Evolutionary conservation across 1,140 invertebrate species (phyloP).

Genomic region (Brachionus rubens): DNA sequence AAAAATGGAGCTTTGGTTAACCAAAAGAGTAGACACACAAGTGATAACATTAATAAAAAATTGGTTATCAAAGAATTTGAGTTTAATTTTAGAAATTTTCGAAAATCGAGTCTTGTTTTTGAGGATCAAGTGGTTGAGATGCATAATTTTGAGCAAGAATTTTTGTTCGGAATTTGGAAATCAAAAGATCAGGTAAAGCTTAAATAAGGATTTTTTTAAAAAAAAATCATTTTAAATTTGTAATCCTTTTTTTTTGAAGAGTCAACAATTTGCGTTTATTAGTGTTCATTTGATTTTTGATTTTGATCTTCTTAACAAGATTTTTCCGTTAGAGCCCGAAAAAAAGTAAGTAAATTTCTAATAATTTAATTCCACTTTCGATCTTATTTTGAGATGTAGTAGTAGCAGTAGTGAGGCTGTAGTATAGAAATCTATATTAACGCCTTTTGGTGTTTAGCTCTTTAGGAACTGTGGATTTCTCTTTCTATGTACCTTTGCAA

Average conservation of each 20-base stretch:
- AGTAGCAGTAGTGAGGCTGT: no score
- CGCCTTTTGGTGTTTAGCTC: no score
- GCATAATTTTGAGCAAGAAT: not conserved
- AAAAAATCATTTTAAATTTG: not conserved
- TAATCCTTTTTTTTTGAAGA: not conserved
- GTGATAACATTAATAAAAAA: constrained; percentile 1
- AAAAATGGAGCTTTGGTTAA: not conserved
- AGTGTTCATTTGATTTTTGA: constrained; percentile 20
- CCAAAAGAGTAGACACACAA: not conserved
- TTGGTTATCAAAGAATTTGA: not conserved
- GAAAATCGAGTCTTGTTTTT: not conserved
- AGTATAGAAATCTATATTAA: no score
- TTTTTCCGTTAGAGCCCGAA: constrained; percentile 1
- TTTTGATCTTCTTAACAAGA: not conserved
- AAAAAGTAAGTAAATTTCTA: not conserved
- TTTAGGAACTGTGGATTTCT: no score
- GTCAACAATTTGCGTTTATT: constrained; percentile 9
- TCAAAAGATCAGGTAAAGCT: not conserved
- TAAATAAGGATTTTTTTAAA: not conserved
- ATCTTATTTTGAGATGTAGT: no score
- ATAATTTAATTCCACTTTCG: not conserved
- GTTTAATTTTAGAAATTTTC: not conserved
- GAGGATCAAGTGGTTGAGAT: not conserved
- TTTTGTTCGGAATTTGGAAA: constrained; percentile 31
- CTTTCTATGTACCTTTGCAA: no score